Conservation (phyloP, 1,140 invertebrate species). For the Drosophila mayri region DNA sequence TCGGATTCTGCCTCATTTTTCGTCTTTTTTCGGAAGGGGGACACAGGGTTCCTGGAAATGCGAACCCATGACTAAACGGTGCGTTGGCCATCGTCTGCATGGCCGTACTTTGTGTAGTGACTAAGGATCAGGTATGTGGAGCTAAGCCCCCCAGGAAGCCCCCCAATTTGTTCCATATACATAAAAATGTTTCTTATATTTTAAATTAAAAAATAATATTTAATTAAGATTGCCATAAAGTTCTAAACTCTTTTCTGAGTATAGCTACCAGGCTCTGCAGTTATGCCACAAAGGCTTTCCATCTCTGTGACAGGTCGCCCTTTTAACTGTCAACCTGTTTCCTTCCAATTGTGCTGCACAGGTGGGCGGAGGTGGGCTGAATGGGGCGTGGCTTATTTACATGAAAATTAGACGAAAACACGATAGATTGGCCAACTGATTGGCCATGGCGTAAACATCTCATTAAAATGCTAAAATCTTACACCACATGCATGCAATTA, state of each 20-base stretch:
- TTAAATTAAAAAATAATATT: not conserved
- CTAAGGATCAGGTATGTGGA: conserved; percentile 54
- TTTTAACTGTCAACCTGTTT: conserved; percentile 30
- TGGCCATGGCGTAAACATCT: conserved; percentile 52
- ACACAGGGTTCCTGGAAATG: conserved; percentile 8
- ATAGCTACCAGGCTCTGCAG: conserved; percentile 15
- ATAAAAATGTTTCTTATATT: too few relatives aligned
- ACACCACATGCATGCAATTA: conserved; percentile 71
- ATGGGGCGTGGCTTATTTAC: conserved; percentile 57
- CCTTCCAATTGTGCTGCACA: conserved; percentile 5
- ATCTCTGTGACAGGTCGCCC: conserved; percentile 12
- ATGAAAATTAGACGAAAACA: conserved; percentile 68
- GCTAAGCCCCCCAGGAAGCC: not conserved
- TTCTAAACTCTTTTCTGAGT: not conserved
- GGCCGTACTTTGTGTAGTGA: conserved; percentile 52
- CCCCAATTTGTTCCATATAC: too few relatives aligned
- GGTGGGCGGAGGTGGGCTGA: not conserved
- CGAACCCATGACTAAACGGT: conserved; percentile 36
- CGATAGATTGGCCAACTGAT: conserved; percentile 46
- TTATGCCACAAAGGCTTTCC: conserved; percentile 50
- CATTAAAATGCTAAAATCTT: conserved; percentile 81
- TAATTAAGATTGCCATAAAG: too few relatives aligned
- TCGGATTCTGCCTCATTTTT: conserved; percentile 43
- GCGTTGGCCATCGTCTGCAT: conserved; percentile 21
- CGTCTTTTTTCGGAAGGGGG: conserved; percentile 14